These are phyloP conservation scores for Halcyon badia DNA, from an alignment of 2,797 vertebrate species.

Conservation along the genomic window DNA sequence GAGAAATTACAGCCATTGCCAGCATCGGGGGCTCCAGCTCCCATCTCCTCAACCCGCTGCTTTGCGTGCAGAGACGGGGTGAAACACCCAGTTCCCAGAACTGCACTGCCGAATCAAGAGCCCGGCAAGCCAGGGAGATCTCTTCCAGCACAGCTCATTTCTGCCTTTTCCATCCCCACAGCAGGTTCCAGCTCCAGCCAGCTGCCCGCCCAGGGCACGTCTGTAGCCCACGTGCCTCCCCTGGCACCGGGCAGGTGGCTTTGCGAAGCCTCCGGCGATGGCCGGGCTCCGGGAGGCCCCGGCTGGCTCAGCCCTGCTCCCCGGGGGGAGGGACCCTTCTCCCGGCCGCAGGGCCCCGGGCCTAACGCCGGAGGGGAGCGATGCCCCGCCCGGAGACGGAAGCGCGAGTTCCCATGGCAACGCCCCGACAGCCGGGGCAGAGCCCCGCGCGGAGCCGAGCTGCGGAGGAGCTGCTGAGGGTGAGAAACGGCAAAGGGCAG, in stretches of 20 bases:
- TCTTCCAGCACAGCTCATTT: background rate
- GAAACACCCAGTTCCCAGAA: background rate
- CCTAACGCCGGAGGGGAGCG: rapidly evolving
- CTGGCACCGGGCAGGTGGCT: no score
- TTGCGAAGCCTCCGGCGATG: rapidly evolving
- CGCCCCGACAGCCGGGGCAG: background rate
- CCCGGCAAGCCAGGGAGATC: background rate
- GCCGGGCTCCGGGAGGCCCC: background rate
- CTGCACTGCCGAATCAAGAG: background rate
- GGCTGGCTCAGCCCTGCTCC: background rate
- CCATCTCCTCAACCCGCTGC: background rate
- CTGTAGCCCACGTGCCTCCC: rapidly evolving
- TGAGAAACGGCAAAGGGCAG: background rate
- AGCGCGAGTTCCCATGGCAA: constrained; percentile 52
- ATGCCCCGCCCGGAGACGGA: background rate
- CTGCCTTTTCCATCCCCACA: rapidly evolving
- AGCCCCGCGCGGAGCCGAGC: background rate
- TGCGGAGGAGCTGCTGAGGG: background rate
- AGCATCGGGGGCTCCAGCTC: background rate
- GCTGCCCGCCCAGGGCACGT: background rate
- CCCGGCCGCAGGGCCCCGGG: rapidly evolving
- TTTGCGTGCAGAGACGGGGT: background rate
- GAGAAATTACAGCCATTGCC: background rate
- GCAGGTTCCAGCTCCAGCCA: rapidly evolving
- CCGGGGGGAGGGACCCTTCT: rapidly evolving